Evolutionary conservation across 2,113 vertebrate genomes (phyloP).

Genomic region (Lepisosteus osseus): DNA sequence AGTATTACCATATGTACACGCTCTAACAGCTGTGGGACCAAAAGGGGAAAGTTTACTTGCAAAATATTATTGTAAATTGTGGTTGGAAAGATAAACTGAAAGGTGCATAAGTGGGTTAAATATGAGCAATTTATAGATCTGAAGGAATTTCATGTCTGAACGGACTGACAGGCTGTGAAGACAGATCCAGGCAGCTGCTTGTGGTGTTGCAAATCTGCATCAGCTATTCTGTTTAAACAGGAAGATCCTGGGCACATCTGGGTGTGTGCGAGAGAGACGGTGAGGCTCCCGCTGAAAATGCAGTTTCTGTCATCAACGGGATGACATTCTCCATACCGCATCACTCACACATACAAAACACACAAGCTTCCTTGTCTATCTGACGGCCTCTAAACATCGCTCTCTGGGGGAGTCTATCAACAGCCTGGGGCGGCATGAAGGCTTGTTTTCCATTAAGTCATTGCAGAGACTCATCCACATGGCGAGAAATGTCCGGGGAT

Average conservation of each 20-base stretch:
- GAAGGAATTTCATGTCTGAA: constrained; percentile 46
- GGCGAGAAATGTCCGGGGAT: not conserved
- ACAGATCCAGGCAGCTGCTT: constrained; percentile 27
- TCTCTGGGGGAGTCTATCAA: no score
- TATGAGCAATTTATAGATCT: constrained; percentile 24
- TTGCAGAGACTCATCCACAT: no score
- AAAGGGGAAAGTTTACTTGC: constrained; percentile 5
- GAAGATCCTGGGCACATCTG: not conserved
- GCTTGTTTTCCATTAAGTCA: no score
- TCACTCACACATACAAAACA: no score
- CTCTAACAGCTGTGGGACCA: constrained; percentile 4
- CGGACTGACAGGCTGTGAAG: constrained; percentile 42
- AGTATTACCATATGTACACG: not conserved
- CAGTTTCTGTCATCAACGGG: not conserved
- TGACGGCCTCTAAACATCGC: no score
- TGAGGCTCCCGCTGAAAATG: not conserved
- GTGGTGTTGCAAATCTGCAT: not conserved
- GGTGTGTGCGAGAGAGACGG: not conserved
- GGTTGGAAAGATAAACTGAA: constrained; percentile 29
- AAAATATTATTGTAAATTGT: constrained; percentile 4
- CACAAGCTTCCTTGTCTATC: no score
- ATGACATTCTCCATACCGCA: no score
- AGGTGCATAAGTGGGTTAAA: constrained; percentile 29
- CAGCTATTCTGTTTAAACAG: constrained; percentile 14
- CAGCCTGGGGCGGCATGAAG: no score